Base-by-base conservation (phyloP, 2,888 invertebrate species). In the Athripsodes cinereus region DNA sequence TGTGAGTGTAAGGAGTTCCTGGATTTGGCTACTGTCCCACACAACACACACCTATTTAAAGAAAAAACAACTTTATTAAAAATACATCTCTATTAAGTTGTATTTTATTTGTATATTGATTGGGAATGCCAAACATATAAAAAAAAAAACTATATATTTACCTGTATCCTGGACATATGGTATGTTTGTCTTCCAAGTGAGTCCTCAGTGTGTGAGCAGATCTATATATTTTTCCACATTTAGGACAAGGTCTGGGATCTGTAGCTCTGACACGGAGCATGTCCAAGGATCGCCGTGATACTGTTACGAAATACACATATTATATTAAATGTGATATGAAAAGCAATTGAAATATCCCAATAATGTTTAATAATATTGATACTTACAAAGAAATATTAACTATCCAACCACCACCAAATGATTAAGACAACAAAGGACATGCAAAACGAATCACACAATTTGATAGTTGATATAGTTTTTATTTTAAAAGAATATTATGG, bases 131-230 rank as follows among this genome's bases (percentile, higher is more conserved):
- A 16, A 18, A 8, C 21, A 47, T 47, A 10, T 18, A 47, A 47
- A 47, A 2, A 20, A 6, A 18, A 46, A 11, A 20, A 3, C 19
- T 34, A 20, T 21, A 8, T 22, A 51, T 69, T 68, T 57, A 78
- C 79, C 79, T 83, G 71, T 93, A 94, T 53, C 94, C 94, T 0
- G 92, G 92, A 70, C 94, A 94, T 68, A 93, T 87, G 34, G 94
- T 94, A 73, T 94, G 94, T 71, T 94, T 94, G 72, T 94, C 94
- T 73, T 94, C 94, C 64, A 94, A 81, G 73, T 94, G 94, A 22
- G 94, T 94, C 64, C 93, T 82, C 66, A 94, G 78, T 13, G 94
- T 94, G 75, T 94, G 94, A 18, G 94, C 93, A 26, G 92, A 92
- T 62, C 93, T 82, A 75, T 93, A 93, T 70, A 93, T 93, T 79